Conservation (phyloP, 2,113 vertebrate species). For the Brachyistius frenatus region DNA sequence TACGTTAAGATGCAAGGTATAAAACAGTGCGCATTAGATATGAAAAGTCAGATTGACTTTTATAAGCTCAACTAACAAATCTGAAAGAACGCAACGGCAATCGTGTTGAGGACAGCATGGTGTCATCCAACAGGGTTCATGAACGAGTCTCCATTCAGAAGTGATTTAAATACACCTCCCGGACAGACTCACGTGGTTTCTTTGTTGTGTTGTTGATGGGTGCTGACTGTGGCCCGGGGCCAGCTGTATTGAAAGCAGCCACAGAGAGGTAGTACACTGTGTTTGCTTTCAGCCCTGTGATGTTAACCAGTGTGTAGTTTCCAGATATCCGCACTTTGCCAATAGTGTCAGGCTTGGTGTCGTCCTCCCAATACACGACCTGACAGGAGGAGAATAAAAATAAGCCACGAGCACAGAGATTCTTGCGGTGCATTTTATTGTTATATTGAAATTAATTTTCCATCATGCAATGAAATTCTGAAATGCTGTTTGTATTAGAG, state of each 20-base stretch:
- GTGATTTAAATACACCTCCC: neutral
- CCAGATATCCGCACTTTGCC: constrained; percentile 89
- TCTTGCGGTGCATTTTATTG: constrained; percentile 28
- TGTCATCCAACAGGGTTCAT: constrained; percentile 1
- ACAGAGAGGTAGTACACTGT: constrained; percentile 90
- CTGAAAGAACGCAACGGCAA: constrained; percentile 1
- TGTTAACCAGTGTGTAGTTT: constrained; percentile 88
- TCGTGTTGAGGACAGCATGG: constrained; percentile 16
- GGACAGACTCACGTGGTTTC: constrained; percentile 90
- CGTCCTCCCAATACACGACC: constrained; percentile 94
- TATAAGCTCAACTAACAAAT: constrained; percentile 15
- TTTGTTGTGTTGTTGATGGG: constrained; percentile 94
- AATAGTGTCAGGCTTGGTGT: constrained; percentile 90
- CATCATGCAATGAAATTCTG: constrained; percentile 28
- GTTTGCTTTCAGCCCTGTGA: constrained; percentile 89
- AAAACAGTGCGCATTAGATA: neutral
- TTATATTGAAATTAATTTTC: constrained; percentile 45
- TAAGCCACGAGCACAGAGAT: neutral
- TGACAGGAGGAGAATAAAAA: constrained; percentile 59
- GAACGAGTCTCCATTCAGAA: constrained; percentile 22
- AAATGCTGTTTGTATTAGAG: constrained; percentile 57
- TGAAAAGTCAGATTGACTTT: constrained; percentile 33
- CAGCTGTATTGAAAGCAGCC: constrained; percentile 93
- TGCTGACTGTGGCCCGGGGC: constrained; percentile 89
- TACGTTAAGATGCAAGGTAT: neutral